Base-by-base conservation (phyloP, 2,888 invertebrate species). In the Cheilosia soror region DNA sequence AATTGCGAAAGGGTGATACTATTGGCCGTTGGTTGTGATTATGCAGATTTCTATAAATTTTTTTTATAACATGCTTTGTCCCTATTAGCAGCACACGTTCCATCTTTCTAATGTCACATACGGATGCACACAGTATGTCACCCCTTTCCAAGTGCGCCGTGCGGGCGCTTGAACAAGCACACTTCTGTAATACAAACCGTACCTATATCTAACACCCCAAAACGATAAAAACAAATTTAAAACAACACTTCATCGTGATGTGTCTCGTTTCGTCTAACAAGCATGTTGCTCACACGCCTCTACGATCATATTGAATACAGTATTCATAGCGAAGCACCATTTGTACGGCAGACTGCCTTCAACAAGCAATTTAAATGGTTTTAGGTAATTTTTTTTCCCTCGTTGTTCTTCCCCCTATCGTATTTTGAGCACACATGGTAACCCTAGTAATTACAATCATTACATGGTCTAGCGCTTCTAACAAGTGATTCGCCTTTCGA, bases 391-490 rank as follows among this genome's bases (percentile, higher is more conserved):
- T n/a, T 27, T 58, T 44, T 51, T 29, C 31, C 29, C 20, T 65
- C 15, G 57, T 37, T 57, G 33, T 11, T 29, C 1, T 29, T 15
- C 5, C 31, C 20, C 65, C 65, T 69, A 65, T 65, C 51, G 55
- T 44, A 62, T 65, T 13, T 55, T 25, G 68, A 55, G 49, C 53
- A 49, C 60, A 57, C 76, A 60, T 72, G 87, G 85, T 85, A 87
- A 81, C 87, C 87, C 86, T 85, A 89, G 91, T 91, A 90, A 90
- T 90, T 90, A 91, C 91, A 91, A 89, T 91, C 90, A 90, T 90
- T 90, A 91, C 90, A 91, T 89, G 90, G 90, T 90, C 90, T 91
- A 90, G 90, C 90, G 90, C 91, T 88, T 90, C 89, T 82, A 85
- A 81, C 85, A 66, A 76, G 72, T 72, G 81, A 72, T 72, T 76